phyloP scores from a whole-genome alignment of 1,140 invertebrate species.

The Atta colombica region DNA sequence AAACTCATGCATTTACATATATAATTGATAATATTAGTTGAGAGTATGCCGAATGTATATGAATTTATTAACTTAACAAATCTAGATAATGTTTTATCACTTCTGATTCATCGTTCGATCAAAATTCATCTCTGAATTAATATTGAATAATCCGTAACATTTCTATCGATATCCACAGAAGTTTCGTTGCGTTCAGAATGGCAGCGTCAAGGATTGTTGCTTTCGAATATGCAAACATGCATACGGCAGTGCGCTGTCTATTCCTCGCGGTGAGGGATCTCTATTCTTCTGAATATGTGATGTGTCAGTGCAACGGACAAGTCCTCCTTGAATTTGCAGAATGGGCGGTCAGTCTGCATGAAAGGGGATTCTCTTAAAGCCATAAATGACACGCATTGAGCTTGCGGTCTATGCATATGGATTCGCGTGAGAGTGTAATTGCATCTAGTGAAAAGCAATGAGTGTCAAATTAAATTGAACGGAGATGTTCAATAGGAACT shows the following conservation, averaged over 20 bases:
- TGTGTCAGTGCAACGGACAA: not conserved
- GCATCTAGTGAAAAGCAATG: slow-evolving; percentile 25
- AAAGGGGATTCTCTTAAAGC: slow-evolving; percentile 27
- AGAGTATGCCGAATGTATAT: not conserved
- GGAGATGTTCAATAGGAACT: not conserved
- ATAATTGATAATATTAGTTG: not conserved
- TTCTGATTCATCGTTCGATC: not conserved
- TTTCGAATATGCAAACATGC: slow-evolving; percentile 4
- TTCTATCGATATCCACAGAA: not conserved
- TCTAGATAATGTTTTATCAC: not conserved
- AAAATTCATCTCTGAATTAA: not conserved
- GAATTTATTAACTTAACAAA: not conserved
- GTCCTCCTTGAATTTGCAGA: slow-evolving; percentile 32
- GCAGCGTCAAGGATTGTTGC: too few relatives aligned
- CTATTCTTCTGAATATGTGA: slow-evolving; percentile 6
- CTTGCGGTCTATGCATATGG: not conserved
- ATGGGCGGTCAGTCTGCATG: not conserved
- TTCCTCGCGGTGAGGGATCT: not conserved
- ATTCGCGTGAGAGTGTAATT: slow-evolving; percentile 1
- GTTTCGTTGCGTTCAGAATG: not conserved
- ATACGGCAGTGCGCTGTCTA: not conserved
- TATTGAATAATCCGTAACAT: not conserved
- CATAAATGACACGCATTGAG: slow-evolving; percentile 45
- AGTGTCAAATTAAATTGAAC: slow-evolving; percentile 33
- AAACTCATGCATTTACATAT: not conserved